Conservation (phyloP, 2,113 vertebrate species). For the Struthio camelus region DNA sequence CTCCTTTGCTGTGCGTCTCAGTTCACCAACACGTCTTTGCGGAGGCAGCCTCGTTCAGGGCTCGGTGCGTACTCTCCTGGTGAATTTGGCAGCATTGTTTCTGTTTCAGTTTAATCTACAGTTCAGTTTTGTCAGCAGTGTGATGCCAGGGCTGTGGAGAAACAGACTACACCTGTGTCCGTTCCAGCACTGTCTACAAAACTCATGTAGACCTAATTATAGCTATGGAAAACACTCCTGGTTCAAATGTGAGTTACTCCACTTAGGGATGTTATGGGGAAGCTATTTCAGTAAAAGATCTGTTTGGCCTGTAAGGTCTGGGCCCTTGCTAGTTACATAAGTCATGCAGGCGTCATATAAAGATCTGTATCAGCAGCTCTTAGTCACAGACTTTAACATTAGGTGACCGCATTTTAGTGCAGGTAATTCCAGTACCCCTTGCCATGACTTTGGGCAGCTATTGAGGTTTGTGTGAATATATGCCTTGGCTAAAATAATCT, state of each 20-base stretch:
- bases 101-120: not conserved
- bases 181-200: not conserved
- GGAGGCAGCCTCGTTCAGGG: not conserved
- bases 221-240: not conserved
- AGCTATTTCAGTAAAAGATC: not conserved
- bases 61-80: not conserved
- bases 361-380: not conserved
- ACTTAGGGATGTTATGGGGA: not conserved
- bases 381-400: not conserved
- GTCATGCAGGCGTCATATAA: not conserved
- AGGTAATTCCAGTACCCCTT: not conserved
- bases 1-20: not conserved
- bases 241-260: not conserved
- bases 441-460: not conserved
- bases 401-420: not conserved
- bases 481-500: not conserved
- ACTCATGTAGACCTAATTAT: accelerated
- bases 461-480: not conserved
- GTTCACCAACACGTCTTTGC: not conserved
- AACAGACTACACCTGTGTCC: not conserved
- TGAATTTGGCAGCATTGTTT: not conserved
- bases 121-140: not conserved
- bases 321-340: not conserved
- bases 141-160: not conserved
- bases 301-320: not conserved